Percentiles rank a stretch among this genome's conserved stretches.
Conservation (phyloP, 2,113 vertebrate species). For the Pelecanoides urinatrix region DNA sequence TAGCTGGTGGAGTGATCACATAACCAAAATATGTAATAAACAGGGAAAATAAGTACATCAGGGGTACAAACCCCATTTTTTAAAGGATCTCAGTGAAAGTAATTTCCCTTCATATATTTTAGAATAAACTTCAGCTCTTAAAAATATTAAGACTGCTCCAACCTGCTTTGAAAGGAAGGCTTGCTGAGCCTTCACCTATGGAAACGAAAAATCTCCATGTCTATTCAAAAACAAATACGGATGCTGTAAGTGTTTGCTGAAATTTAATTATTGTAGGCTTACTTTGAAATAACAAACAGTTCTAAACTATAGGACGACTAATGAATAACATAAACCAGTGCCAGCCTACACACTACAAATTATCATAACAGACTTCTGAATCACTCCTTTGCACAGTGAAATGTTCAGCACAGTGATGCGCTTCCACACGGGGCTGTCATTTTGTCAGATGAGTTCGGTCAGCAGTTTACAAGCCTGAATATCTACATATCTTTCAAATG, state of each 20-base stretch:
- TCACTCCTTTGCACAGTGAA: background rate
- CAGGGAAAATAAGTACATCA: background rate
- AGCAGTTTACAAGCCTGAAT: background rate
- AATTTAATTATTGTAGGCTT: background rate
- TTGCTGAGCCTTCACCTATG: background rate
- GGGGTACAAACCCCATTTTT: background rate
- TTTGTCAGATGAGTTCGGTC: background rate
- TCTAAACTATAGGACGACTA: background rate
- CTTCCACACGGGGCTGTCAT: background rate
- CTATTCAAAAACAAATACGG: background rate
- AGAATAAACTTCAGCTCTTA: background rate
- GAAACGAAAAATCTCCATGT: background rate
- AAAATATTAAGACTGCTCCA: background rate
- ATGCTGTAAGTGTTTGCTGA: background rate
- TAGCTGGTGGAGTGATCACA: background rate
- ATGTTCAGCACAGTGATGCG: fast-evolving
- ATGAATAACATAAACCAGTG: background rate
- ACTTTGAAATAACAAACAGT: background rate
- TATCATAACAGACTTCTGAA: background rate
- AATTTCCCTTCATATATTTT: fast-evolving
- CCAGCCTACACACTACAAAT: background rate
- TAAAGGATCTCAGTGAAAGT: background rate
- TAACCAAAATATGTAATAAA: background rate
- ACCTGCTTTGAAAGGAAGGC: background rate
- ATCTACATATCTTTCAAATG: background rate